These are phyloP conservation scores for Chaetogeoica ovagalla DNA, from an alignment of 2,888 invertebrate species.

Conservation along the genomic window DNA sequence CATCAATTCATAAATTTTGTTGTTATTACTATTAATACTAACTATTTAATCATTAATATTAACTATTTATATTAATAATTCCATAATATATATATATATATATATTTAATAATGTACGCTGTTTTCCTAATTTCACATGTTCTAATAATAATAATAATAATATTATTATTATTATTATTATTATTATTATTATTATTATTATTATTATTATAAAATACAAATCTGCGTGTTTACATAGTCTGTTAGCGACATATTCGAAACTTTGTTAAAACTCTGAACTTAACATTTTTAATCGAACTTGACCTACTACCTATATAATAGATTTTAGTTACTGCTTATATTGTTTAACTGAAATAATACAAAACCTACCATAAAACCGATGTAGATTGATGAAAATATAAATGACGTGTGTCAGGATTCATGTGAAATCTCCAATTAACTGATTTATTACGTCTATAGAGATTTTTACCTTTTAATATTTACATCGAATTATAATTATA, in stretches of 20 bases:
- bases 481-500: no score
- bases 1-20: neutral
- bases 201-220: neutral
- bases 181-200: no score
- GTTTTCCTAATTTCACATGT: neutral
- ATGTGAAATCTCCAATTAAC: no score
- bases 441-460: no score
- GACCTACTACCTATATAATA: neutral
- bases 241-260: constrained; percentile 6
- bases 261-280: neutral
- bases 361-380: no score
- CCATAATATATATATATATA: neutral
- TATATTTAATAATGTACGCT: neutral
- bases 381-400: no score
- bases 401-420: no score
- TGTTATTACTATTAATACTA: neutral
- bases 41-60: neutral
- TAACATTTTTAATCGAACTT: constrained; percentile 2
- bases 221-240: neutral
- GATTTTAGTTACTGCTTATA: neutral
- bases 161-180: no score
- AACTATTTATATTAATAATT: no score
- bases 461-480: no score
- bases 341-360: no score
- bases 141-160: neutral